These are phyloP conservation scores for Agrenia bidenticulata DNA, from an alignment of 2,888 invertebrate species.

Conservation along the genomic window DNA sequence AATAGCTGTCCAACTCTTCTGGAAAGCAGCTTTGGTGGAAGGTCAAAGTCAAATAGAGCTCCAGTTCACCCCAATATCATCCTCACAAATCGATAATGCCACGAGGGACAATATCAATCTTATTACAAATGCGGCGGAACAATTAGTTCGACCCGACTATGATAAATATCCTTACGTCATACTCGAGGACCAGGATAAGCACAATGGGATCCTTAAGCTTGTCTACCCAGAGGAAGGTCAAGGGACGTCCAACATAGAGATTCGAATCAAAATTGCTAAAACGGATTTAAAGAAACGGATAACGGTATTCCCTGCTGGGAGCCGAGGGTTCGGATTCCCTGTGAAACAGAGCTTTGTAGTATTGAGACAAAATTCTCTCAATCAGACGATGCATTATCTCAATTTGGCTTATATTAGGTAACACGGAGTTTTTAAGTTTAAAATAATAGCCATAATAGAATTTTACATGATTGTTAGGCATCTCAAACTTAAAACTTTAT, in stretches of 20 bases:
- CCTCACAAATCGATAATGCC: no score
- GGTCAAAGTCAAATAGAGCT: no score
- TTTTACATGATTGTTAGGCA: no score
- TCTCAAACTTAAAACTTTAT: no score
- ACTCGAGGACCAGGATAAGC: slow-evolving; percentile 7
- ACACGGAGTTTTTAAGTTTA: not conserved
- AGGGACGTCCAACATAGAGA: not conserved
- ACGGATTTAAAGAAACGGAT: slow-evolving; percentile 16
- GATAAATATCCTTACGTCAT: slow-evolving; percentile 15
- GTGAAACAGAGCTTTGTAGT: slow-evolving; percentile 28
- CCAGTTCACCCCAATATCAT: no score
- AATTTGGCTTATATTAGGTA: slow-evolving; percentile 35
- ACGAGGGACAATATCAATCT: not conserved
- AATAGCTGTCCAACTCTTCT: no score
- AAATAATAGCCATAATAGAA: not conserved
- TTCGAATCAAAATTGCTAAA: not conserved
- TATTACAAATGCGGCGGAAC: not conserved
- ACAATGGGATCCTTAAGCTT: not conserved
- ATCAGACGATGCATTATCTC: slow-evolving; percentile 21
- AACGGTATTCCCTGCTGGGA: slow-evolving; percentile 28
- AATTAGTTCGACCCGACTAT: slow-evolving; percentile 4
- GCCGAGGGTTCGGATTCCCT: slow-evolving; percentile 28
- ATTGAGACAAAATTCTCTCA: slow-evolving; percentile 22
- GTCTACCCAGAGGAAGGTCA: not conserved
- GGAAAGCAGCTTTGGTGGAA: no score